A percentile compares a stretch with the other conserved stretches of the same genome.
phyloP scores from a whole-genome alignment of 1,140 invertebrate species.

The Dreissena rostriformis region DNA sequence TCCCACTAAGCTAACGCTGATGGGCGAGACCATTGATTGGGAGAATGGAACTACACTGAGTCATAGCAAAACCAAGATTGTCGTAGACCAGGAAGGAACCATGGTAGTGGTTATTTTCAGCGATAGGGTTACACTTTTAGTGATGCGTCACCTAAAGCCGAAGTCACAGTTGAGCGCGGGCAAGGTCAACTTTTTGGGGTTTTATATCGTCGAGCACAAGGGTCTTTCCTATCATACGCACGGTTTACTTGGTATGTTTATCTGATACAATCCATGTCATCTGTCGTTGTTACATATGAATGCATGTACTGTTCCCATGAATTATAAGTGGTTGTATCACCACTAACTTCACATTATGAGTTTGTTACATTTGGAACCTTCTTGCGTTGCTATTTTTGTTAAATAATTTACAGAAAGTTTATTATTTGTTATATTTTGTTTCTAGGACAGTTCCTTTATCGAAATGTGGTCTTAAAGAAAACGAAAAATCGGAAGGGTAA shows the following conservation, averaged over 20 bases:
- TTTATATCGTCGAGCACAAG: constrained; percentile 52
- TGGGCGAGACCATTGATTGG: constrained; percentile 51
- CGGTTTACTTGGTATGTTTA: constrained; percentile 40
- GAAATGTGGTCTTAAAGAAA: constrained; percentile 52
- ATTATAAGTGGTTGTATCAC: neutral
- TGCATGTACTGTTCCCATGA: neutral
- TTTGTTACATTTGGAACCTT: no score
- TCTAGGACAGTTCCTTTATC: constrained; percentile 49
- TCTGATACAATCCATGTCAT: neutral
- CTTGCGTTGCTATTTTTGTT: no score
- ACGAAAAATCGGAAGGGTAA: constrained; percentile 55
- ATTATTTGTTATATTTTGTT: neutral
- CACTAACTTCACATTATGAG: neutral
- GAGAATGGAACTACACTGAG: constrained; percentile 43
- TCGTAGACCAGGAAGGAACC: constrained; percentile 38
- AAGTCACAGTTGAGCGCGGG: constrained; percentile 18
- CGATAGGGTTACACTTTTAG: constrained; percentile 41
- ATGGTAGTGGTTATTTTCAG: constrained; percentile 54
- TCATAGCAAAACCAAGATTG: constrained; percentile 50
- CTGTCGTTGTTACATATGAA: neutral
- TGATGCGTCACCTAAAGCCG: constrained; percentile 47
- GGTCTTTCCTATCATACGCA: constrained; percentile 56
- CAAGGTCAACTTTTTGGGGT: constrained; percentile 53
- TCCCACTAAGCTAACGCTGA: constrained; percentile 35
- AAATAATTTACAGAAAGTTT: no score